These are phyloP conservation scores for Branchellion lobata DNA, from an alignment of 2,888 invertebrate species.

Conservation along the genomic window DNA sequence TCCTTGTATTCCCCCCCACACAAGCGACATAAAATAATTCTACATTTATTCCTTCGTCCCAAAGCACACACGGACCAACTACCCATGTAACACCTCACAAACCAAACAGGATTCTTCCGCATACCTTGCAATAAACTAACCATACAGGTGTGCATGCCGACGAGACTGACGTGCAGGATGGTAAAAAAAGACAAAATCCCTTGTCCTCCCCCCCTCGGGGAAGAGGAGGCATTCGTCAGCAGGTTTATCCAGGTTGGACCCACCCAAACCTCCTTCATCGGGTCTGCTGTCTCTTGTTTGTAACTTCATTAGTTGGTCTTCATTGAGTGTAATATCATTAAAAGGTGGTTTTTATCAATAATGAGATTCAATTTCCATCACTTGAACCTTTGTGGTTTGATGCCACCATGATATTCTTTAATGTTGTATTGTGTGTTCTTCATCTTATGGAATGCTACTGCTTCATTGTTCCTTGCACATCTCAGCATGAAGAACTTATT, in stretches of 20 bases:
- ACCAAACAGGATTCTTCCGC: too few species aligned
- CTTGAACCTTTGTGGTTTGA: neutral
- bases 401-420: neutral
- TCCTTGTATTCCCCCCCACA: too few species aligned
- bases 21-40: too few species aligned
- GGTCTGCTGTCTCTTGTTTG: constrained; percentile 65
- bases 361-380: neutral
- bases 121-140: too few species aligned
- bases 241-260: constrained; percentile 95
- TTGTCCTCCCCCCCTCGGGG: constrained; percentile 96
- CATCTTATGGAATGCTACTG: too few species aligned
- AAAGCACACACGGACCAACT: too few species aligned
- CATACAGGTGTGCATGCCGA: constrained; percentile 82
- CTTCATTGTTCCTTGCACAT: too few species aligned
- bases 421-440: too few species aligned
- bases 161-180: constrained; percentile 95
- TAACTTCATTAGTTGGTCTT: neutral
- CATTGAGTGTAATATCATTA: neutral
- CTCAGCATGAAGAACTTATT: too few species aligned
- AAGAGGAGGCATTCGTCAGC: constrained; percentile 94
- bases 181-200: constrained; percentile 76
- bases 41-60: too few species aligned
- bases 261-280: constrained; percentile 92
- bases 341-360: neutral
- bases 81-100: too few species aligned